phyloP scores from a whole-genome alignment of 2,797 vertebrate genomes.

The Chaetophractus vellerosus region DNA sequence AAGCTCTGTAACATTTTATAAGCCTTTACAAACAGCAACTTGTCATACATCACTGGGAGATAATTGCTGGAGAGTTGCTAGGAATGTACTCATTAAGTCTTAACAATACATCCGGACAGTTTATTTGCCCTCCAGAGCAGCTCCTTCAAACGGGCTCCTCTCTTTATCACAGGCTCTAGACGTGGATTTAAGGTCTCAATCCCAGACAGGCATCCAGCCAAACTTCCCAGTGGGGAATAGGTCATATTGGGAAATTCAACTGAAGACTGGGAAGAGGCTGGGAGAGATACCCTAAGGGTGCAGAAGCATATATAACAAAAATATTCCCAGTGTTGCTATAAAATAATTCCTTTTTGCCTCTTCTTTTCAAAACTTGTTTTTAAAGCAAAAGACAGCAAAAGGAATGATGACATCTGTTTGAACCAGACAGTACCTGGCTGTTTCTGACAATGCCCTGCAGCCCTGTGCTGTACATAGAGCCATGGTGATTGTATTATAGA shows the following conservation, averaged over 20 bases:
- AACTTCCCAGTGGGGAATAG: rapidly evolving
- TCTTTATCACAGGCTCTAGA: not conserved
- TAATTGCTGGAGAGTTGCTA: constrained; percentile 85
- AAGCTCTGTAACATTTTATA: constrained; percentile 86
- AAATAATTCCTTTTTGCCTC: not conserved
- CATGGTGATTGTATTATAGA: not conserved
- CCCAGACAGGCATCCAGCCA: not conserved
- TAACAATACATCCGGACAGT: constrained; percentile 75
- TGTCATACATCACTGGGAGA: constrained; percentile 87
- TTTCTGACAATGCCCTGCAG: not conserved
- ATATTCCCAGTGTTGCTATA: not conserved
- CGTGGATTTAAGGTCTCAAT: not conserved
- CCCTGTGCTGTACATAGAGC: not conserved
- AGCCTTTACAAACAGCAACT: constrained; percentile 86
- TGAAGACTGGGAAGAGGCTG: not conserved
- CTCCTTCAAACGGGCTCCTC: not conserved
- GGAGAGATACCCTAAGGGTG: not conserved
- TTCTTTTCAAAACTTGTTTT: not conserved
- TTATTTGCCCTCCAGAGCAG: constrained; percentile 10
- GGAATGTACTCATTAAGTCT: constrained; percentile 81
- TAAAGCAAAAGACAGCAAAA: not conserved
- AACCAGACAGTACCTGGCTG: not conserved
- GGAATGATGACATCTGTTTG: not conserved
- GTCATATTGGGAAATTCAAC: not conserved
- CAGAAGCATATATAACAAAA: not conserved